Conservation (phyloP, 2,113 vertebrate genomes). For the Myotis lucifugus region DNA sequence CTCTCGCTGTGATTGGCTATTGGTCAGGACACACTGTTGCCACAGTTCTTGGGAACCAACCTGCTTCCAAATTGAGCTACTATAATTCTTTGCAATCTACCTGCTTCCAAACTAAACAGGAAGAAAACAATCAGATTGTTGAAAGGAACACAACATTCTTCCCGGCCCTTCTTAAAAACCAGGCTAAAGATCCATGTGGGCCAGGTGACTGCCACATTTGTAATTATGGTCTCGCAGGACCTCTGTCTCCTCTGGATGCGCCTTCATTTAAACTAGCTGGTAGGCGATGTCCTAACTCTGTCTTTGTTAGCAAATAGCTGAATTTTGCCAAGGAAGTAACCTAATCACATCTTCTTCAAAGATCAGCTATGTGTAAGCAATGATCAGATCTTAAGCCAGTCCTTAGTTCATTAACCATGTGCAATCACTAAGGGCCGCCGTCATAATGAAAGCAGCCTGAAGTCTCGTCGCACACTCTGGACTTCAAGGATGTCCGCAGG, state of each 20-base stretch:
- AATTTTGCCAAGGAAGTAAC: background rate
- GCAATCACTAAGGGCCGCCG: no score
- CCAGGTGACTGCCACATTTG: background rate
- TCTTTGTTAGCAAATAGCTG: background rate
- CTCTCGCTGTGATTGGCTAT: background rate
- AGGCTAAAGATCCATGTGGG: background rate
- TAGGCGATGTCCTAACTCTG: background rate
- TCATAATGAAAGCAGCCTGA: background rate
- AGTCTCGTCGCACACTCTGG: background rate
- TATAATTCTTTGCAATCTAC: background rate
- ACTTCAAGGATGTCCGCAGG: background rate
- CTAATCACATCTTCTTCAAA: background rate
- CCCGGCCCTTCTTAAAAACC: background rate
- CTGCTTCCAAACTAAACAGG: background rate
- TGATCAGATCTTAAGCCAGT: background rate
- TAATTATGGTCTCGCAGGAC: no score
- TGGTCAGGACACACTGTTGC: background rate
- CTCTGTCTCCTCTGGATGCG: background rate
- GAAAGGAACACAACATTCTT: background rate
- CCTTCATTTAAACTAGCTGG: background rate
- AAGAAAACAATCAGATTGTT: background rate
- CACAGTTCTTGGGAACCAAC: background rate
- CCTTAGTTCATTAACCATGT: background rate
- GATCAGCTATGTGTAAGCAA: background rate
- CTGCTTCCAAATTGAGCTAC: background rate